phyloP scores from a whole-genome alignment of 2,888 invertebrate species.

The Eristalis arbustorum region DNA sequence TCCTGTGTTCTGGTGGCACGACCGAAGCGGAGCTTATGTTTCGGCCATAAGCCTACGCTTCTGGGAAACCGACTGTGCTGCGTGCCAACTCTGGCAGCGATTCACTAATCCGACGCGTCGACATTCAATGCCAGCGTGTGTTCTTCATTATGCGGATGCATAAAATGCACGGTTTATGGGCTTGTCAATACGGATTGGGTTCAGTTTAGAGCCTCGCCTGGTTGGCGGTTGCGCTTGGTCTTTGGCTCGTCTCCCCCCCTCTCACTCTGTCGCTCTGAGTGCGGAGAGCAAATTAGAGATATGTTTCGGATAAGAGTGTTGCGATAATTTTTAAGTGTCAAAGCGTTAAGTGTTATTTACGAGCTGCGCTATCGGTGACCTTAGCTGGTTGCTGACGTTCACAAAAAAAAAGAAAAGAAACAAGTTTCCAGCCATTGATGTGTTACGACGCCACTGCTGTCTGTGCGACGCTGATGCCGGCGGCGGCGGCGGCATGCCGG shows the following conservation, averaged over 20 bases:
- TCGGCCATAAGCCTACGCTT: slow-evolving; percentile 2
- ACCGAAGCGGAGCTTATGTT: not conserved
- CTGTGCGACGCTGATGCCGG: no score
- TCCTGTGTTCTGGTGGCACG: not conserved
- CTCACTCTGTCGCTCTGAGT: not conserved
- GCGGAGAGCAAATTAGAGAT: slow-evolving; percentile 55
- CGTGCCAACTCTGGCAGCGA: not conserved
- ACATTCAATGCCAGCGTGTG: slow-evolving; percentile 8
- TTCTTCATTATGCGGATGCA: slow-evolving; percentile 43
- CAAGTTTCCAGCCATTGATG: slow-evolving; percentile 18
- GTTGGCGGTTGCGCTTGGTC: slow-evolving; percentile 7
- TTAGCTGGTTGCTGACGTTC: slow-evolving; percentile 27
- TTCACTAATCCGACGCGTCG: slow-evolving; percentile 22
- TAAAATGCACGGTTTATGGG: slow-evolving; percentile 58
- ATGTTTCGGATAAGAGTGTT: slow-evolving; percentile 59
- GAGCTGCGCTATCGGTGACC: slow-evolving; percentile 45
- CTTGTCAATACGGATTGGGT: slow-evolving; percentile 63
- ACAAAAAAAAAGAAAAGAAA: slow-evolving; percentile 10
- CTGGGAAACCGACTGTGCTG: slow-evolving; percentile 18
- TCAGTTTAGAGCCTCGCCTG: slow-evolving; percentile 32
- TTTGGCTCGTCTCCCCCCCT: not conserved
- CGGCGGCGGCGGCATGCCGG: not conserved
- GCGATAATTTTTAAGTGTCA: slow-evolving; percentile 61
- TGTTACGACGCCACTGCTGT: not conserved
- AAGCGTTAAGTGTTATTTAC: slow-evolving; percentile 63